Evolutionary conservation across 2,113 vertebrate genomes (phyloP).

Genomic region (Thunnus thynnus): DNA sequence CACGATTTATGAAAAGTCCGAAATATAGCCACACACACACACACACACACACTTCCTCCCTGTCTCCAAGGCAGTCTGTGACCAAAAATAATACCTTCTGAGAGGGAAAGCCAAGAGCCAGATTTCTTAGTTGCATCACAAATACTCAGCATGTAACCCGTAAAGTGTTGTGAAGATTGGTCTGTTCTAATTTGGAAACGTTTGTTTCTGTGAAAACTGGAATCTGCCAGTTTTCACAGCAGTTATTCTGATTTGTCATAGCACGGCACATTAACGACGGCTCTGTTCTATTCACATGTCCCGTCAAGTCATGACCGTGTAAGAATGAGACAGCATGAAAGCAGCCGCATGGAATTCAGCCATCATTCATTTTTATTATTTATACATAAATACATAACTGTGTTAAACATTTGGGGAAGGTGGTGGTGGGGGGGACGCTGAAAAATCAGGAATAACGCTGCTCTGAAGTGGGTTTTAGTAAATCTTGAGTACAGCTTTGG

Average conservation of each 20-base stretch:
- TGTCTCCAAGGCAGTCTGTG: background rate
- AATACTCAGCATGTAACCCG: background rate
- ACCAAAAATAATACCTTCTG: background rate
- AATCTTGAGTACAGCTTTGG: background rate
- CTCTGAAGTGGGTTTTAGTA: too few species aligned
- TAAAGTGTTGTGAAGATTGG: background rate
- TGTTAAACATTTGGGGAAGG: too few species aligned
- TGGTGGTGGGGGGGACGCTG: background rate
- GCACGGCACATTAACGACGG: too few species aligned
- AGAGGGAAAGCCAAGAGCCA: background rate
- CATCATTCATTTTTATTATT: too few species aligned
- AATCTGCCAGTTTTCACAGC: background rate
- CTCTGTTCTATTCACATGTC: too few species aligned
- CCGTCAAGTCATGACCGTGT: too few species aligned
- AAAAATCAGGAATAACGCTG: background rate
- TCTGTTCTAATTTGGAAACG: conserved; percentile 4
- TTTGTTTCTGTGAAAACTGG: conserved; percentile 8
- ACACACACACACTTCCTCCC: too few species aligned
- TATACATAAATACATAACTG: too few species aligned
- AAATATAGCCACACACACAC: conserved; percentile 4
- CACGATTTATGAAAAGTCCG: conserved; percentile 33
- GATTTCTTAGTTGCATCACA: background rate
- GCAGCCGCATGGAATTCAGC: too few species aligned
- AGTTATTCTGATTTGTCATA: too few species aligned
- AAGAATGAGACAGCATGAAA: too few species aligned